Percentiles rank a stretch among this genome's conserved stretches.
Conservation (phyloP, 2,113 vertebrate genomes). For the Prunella himalayana region DNA sequence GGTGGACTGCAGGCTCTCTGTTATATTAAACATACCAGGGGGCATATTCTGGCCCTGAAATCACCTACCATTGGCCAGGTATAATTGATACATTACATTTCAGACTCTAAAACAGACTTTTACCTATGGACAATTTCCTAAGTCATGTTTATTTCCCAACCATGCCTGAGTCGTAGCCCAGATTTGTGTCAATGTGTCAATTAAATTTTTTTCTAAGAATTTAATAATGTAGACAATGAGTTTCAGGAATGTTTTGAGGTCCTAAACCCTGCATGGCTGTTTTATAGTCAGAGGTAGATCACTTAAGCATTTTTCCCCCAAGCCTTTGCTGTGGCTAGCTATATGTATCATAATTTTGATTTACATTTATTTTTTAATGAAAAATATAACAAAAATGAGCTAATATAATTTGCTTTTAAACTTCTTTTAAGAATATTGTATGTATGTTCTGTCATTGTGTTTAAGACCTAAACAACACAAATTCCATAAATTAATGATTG, state of each 20-base stretch:
- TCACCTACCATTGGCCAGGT: not conserved
- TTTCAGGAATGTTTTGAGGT: not conserved
- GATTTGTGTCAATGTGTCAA: not conserved
- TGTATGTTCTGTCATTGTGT: not conserved
- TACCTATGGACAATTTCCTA: not conserved
- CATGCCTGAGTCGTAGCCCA: not conserved
- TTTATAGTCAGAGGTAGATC: not conserved
- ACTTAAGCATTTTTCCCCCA: not conserved
- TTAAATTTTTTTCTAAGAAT: not conserved
- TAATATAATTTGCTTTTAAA: not conserved
- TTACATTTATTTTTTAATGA: not conserved
- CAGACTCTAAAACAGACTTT: not conserved
- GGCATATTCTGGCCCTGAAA: not conserved
- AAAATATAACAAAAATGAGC: not conserved
- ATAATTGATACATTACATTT: not conserved
- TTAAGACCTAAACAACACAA: not conserved
- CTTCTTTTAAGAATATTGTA: not conserved
- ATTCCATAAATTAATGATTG: not conserved
- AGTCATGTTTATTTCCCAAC: fast-evolving
- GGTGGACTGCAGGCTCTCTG: not conserved
- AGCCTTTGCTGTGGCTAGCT: not conserved
- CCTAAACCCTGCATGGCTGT: not conserved
- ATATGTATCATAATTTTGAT: not conserved
- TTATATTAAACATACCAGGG: not conserved
- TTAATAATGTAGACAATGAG: not conserved